phyloP scores from a whole-genome alignment of 2,113 vertebrate genomes.

The Chlamydotis undulata region DNA sequence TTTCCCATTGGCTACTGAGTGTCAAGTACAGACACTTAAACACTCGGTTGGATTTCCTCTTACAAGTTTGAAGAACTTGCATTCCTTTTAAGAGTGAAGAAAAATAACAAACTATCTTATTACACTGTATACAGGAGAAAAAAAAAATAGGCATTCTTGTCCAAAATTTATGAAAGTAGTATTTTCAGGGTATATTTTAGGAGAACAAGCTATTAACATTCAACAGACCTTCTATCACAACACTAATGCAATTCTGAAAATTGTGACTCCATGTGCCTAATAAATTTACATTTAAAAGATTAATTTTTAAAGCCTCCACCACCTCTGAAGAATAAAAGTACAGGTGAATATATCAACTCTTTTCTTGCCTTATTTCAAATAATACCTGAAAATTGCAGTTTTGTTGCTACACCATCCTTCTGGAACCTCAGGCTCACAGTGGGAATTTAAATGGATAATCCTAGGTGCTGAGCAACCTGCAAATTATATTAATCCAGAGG shows the following conservation, averaged over 20 bases:
- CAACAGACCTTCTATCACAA: background rate
- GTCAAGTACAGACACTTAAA: background rate
- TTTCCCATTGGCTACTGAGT: background rate
- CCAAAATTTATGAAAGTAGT: background rate
- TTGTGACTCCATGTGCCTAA: background rate
- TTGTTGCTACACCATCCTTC: background rate
- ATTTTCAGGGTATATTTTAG: background rate
- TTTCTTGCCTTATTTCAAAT: background rate
- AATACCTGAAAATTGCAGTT: background rate
- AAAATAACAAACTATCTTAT: background rate
- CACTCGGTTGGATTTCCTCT: background rate
- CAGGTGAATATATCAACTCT: background rate
- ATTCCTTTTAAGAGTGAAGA: background rate
- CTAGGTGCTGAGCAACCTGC: background rate
- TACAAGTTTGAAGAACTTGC: background rate
- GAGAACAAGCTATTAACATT: background rate
- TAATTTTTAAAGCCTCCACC: background rate
- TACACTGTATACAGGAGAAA: background rate
- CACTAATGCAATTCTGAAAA: background rate
- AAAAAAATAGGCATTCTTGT: background rate
- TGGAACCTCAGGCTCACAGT: background rate
- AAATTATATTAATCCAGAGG: background rate
- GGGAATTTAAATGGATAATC: background rate
- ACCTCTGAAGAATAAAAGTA: background rate
- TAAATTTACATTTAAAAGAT: background rate